These are phyloP conservation scores for Nineta flava DNA, from an alignment of 2,888 invertebrate species.

Conservation along the genomic window DNA sequence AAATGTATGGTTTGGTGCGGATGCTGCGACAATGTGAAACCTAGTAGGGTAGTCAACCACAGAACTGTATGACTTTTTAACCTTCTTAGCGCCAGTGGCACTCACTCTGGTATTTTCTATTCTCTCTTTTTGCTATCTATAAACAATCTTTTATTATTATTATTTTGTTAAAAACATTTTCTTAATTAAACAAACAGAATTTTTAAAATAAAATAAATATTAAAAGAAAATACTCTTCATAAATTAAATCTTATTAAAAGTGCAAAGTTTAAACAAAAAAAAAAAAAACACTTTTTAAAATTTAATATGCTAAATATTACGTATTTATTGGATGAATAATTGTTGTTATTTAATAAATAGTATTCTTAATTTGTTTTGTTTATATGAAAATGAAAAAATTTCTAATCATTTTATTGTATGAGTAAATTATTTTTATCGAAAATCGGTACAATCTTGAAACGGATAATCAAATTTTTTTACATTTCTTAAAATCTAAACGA, in stretches of 20 bases:
- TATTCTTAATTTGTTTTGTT: too few species aligned
- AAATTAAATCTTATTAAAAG: too few species aligned
- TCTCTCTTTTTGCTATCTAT: neutral
- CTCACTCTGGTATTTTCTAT: neutral
- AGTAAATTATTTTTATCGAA: neutral
- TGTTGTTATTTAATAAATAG: too few species aligned
- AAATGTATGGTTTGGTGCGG: neutral
- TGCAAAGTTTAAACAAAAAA: neutral
- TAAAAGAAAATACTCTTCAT: neutral
- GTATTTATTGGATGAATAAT: too few species aligned
- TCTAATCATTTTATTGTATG: neutral
- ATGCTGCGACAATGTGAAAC: slow-evolving; percentile 2
- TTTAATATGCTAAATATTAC: too few species aligned
- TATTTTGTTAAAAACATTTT: neutral
- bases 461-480: neutral
- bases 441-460: neutral
- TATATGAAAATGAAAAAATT: neutral
- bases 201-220: neutral
- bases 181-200: neutral
- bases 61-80: neutral
- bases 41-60: slow-evolving; percentile 2
- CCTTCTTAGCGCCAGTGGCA: slow-evolving; percentile 1
- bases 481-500: neutral
- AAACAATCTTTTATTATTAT: neutral
- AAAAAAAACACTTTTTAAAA: neutral